Evolutionary conservation across 2,888 invertebrate genomes (phyloP).

Genomic region (Nectonema munidae): DNA sequence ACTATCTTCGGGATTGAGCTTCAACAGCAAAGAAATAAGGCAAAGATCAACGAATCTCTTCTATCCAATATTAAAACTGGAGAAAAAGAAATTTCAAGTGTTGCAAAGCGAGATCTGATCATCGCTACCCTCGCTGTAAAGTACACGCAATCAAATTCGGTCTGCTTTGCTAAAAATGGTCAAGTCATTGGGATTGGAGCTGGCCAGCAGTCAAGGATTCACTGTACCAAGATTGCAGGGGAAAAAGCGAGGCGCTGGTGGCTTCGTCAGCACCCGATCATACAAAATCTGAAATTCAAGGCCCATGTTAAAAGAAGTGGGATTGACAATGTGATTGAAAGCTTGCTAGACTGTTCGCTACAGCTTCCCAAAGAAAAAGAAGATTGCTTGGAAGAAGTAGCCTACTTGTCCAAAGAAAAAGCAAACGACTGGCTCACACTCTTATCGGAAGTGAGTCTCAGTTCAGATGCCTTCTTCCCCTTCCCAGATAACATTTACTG

Average conservation of each 20-base stretch:
- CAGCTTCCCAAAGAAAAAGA: too few relatives aligned
- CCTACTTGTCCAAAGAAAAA: too few relatives aligned
- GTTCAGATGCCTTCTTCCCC: conserved; percentile 91
- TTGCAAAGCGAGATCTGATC: conserved; percentile 51
- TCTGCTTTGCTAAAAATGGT: conserved; percentile 70
- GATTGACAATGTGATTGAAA: conserved; percentile 70
- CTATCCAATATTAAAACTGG: conserved; percentile 48
- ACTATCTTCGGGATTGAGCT: conserved; percentile 48
- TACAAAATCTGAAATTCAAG: conserved; percentile 46
- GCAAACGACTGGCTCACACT: conserved; percentile 25
- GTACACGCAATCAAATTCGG: conserved; percentile 91
- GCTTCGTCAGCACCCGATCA: conserved; percentile 61
- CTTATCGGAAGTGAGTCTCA: conserved; percentile 38
- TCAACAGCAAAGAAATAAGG: conserved; percentile 60
- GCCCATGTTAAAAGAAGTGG: conserved; percentile 54
- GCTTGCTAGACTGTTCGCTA: too few relatives aligned
- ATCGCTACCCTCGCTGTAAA: conserved; percentile 82
- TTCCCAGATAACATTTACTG: conserved; percentile 85
- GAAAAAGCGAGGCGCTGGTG: conserved; percentile 94
- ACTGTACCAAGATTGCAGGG: conserved; percentile 79
- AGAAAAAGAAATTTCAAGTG: conserved; percentile 35
- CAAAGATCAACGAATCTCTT: conserved; percentile 37
- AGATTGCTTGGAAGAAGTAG: too few relatives aligned
- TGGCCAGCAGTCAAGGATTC: conserved; percentile 91
- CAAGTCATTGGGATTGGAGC: conserved; percentile 69